Conservation (phyloP, 1,140 invertebrate species). For the Aleiodes sp. region DNA sequence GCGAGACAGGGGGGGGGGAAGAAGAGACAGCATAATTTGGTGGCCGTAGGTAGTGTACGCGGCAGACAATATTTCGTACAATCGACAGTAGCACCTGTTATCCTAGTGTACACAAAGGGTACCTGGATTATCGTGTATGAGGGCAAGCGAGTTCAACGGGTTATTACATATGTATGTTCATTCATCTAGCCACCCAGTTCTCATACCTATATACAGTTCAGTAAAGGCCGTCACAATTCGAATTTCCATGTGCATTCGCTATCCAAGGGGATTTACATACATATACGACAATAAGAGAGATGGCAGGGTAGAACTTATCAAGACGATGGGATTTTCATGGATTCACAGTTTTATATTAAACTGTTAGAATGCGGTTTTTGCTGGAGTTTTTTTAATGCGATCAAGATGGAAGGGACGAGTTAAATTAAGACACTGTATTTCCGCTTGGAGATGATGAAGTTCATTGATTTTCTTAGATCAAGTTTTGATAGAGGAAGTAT, state of each 20-base stretch:
- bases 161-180: conserved; percentile 35
- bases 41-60: neutral
- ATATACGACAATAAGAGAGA: neutral
- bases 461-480: no score
- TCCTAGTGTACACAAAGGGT: conserved; percentile 27
- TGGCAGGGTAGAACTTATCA: no score
- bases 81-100: conserved; percentile 35
- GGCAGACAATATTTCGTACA: conserved; percentile 24
- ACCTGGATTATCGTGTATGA: conserved; percentile 24
- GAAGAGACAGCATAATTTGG: conserved; percentile 17
- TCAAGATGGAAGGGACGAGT: no score
- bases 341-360: neutral
- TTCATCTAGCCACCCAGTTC: conserved; percentile 26
- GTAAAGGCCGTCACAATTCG: conserved; percentile 17
- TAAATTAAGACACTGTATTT: no score
- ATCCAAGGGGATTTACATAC: conserved; percentile 15
- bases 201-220: neutral
- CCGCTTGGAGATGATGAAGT: no score
- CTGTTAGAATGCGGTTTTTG: no score
- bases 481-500: no score
- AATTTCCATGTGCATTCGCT: conserved; percentile 19
- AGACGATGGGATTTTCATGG: neutral
- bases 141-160: conserved; percentile 7
- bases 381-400: no score
- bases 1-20: no score